Base-by-base conservation (phyloP, 1,140 invertebrate species). In the Lanistes nyassanus region DNA sequence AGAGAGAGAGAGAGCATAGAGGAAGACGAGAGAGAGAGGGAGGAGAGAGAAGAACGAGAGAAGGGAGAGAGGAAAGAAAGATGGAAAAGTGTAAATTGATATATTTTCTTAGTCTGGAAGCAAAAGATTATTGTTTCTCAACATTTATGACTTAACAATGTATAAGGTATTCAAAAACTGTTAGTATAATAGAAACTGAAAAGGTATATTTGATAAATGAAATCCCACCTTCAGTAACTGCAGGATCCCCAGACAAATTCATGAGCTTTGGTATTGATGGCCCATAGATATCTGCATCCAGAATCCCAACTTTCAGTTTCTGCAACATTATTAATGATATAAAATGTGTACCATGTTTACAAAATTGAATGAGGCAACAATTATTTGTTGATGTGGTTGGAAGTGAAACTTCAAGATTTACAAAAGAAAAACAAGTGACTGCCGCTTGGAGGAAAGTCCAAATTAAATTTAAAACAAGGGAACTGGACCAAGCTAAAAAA, bases 201-300 rank as follows among this genome's bases (percentile, higher is more conserved):
- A 60, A n/a, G 23, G 23, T 60, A 1, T 1, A 31, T 26, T 60
- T 23, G 11, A 31, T 1, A 60, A 55, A 51, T 42, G 34, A 66
- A 31, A 71, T 79, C 83, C 62, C 80, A 88, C 86, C 79, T 51
- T 83, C 74, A 67, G 81, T 86, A 2, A 89, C 68, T 62, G 80
- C 69, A 34, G 85, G 85, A 71, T 86, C 80, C 23, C 79, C 85
- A 1, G 81, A 73, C n/a, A 98, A 89, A 79, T 95, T 94, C 79
- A 98, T 90, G 82, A 98, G 92, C 82, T 93, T 93, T 19, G 97
- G 96, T 70, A 97, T 93, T 85, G 95, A 97, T 0, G 98, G 98
- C 9, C 97, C 97, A 91, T 97, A 98, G 65, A 99, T 92, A 90
- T 99, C 98, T 78, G 98, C 93, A 91, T 99, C 98, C 64, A 99